Evolutionary conservation across 2,797 vertebrate genomes (phyloP).

Genomic region (Masticophis lateralis): DNA sequence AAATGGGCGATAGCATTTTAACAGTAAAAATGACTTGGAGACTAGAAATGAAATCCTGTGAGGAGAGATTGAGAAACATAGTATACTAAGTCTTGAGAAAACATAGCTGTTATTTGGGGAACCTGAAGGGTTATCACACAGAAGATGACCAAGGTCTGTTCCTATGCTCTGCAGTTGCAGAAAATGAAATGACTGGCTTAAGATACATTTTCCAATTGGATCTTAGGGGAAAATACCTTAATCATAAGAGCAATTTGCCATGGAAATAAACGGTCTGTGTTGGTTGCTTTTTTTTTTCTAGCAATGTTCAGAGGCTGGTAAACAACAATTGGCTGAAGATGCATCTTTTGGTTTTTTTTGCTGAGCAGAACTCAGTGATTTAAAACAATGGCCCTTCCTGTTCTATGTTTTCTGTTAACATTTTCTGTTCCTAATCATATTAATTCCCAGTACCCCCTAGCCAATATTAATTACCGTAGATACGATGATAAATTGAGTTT

Average conservation of each 20-base stretch:
- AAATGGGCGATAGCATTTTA: not conserved
- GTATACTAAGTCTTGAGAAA: not conserved
- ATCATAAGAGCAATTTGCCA: not conserved
- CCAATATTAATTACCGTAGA: not conserved
- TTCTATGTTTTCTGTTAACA: not conserved
- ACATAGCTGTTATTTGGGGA: not conserved
- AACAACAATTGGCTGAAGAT: not conserved
- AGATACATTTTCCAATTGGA: not conserved
- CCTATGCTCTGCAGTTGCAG: not conserved
- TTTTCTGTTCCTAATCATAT: not conserved
- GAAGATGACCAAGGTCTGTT: not conserved
- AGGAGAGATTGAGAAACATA: not conserved
- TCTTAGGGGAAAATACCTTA: not conserved
- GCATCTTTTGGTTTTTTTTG: not conserved
- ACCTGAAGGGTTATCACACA: not conserved
- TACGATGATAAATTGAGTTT: not conserved
- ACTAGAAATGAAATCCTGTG: not conserved
- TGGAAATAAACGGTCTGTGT: not conserved
- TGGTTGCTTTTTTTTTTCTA: not conserved
- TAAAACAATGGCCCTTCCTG: not conserved
- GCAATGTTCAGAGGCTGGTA: not conserved
- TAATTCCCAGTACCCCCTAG: not conserved
- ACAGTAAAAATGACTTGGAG: not conserved
- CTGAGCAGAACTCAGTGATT: not conserved
- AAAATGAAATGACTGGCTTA: not conserved